These are phyloP conservation scores for Promerops cafer DNA, from an alignment of 2,113 vertebrate species.

Conservation along the genomic window DNA sequence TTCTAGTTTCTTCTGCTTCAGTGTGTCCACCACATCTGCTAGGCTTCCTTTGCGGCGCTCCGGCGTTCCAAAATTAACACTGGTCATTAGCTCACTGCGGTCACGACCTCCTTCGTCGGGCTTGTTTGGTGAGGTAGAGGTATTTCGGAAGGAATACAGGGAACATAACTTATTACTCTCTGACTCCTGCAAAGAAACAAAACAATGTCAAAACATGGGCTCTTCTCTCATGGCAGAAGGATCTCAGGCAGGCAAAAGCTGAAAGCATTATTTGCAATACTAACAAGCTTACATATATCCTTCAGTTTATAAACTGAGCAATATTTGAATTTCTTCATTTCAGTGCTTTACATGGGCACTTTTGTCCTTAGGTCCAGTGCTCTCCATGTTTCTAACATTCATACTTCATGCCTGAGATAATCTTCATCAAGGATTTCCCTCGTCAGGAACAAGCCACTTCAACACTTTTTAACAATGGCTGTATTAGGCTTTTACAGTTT, in stretches of 20 bases:
- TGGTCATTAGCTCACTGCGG: conserved; percentile 91
- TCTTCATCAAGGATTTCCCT: neutral
- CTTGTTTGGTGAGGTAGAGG: conserved; percentile 98
- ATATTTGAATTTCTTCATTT: neutral
- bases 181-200: conserved; percentile 86
- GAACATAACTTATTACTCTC: conserved; percentile 99
- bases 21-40: conserved; percentile 96
- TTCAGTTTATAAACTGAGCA: neutral
- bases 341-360: neutral
- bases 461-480: neutral
- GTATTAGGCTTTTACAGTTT: neutral
- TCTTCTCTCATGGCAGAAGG: neutral
- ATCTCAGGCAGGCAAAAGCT: neutral
- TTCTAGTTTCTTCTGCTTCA: conserved; percentile 99
- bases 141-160: conserved; percentile 99
- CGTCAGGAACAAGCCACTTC: neutral
- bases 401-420: neutral
- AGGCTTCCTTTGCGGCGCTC: conserved; percentile 99
- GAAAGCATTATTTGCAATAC: neutral
- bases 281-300: neutral
- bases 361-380: neutral
- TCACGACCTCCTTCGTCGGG: conserved; percentile 96
- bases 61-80: conserved; percentile 94
- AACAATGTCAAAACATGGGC: conserved; percentile 24
- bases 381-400: neutral